Evolutionary conservation across 2,113 vertebrate species (phyloP), one percentile per base, ranked within the genome.

Genomic region (Barbus barbus): DNA sequence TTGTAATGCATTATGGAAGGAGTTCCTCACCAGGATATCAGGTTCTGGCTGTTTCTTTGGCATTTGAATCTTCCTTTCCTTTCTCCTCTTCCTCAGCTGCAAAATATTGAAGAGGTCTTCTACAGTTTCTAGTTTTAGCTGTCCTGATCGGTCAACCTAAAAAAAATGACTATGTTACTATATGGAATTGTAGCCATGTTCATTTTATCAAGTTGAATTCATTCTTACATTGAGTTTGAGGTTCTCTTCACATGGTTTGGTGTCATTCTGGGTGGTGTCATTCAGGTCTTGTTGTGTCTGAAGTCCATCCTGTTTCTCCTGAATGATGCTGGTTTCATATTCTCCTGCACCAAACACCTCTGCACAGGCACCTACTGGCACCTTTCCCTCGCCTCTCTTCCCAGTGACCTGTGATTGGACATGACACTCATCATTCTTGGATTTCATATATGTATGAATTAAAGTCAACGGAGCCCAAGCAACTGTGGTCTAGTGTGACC

Each of bases 31-130:
- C 71, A 95, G 83, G 22, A 89, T 18, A 90, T 97, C 96, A 0
- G 94, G 92, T 86, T 96, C 93, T 0, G 94, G 89, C 67, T 96
- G 91, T 65, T 96, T 97, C 90, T 90, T 90, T 60, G 90, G 5
- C 0, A 88, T 87, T 81, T 95, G 95, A 1, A 90, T 88, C 92
- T 95, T 97, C 93, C 92, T 97, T 89, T 93, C 93, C 90, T 94
- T 96, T 91, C 97, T 98, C 91, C 93, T 96, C 93, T 97, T 98
- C 92, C 93, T 98, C 91, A 99, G 92, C 89, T 96, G 95, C 87
- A 99, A 93, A 89, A 99, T 97, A 91, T 95, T 94, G 92, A 97
- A 95, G 88, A 99, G 96, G 89, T 99, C 97, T 51, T 98, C 96
- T 71, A 99, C 95, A 28, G 95, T 99, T 87, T 99, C 98, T 88